Base-by-base conservation (phyloP, 2,888 invertebrate genomes). In the Tyria jacobaeae region DNA sequence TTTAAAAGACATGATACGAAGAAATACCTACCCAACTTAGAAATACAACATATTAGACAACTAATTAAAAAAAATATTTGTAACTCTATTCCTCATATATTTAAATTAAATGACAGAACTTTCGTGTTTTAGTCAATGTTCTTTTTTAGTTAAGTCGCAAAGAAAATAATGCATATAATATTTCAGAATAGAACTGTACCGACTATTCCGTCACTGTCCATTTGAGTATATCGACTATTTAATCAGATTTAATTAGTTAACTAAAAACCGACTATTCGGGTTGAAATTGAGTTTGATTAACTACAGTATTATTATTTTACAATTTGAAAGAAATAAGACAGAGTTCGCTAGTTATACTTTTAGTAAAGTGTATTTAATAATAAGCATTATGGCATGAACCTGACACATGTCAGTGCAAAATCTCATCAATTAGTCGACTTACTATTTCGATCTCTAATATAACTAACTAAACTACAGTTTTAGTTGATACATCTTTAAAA, bases 401-500 rank as follows among this genome's bases (percentile, higher is more conserved):
- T 31, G n/a, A 21, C n/a, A n/a, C n/a, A n/a, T n/a, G n/a, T n/a
- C n/a, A n/a, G n/a, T n/a, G n/a, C n/a, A n/a, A n/a, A n/a, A n/a
- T n/a, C n/a, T n/a, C n/a, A n/a, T n/a, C n/a, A n/a, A n/a, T n/a
- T n/a, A 17, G 14, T 15, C 55, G 34, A 34, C 55, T 41, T 17
- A 41, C 41, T 17, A 12, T 6, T 54, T 6, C 25, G 27, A 41
- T 12, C 3, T n/a, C n/a, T n/a, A n/a, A n/a, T n/a, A n/a, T n/a
- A n/a, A n/a, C n/a, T n/a, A n/a, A n/a, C n/a, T n/a, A n/a, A n/a
- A 25, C 27, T 39, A 21, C 17, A 21, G 0, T 21, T 1, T 17
- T 44, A 44, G 44, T 55, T 44, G 44, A 44, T 34, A 55, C 55
- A 55, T 21, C 34, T 44, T 44, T 21, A 9, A 27, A n/a, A 31